Base-by-base conservation (phyloP, 2,113 vertebrate genomes). In the Bubo blakistoni region DNA sequence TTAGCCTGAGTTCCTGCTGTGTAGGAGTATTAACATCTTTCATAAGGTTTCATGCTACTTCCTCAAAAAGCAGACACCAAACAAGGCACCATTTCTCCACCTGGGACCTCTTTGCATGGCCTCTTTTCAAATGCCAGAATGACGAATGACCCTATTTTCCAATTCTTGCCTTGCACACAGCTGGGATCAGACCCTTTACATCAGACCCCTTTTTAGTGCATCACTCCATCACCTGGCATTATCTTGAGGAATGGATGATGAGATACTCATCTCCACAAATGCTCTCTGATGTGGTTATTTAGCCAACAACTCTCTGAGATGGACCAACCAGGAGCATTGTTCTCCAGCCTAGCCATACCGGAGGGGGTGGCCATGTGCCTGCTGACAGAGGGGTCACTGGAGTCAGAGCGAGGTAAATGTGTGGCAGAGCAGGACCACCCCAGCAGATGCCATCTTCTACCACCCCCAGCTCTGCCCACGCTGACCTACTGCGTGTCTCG, bases 271-370 rank as follows among this genome's bases (percentile, higher is more conserved):
- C 51, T 67, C 69, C 63, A 59, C 1, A 1, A 20, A 36, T 0
- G 0, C 15, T 20, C 30, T 34, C 49, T 57, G 74, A 5, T 30
- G 3, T 1, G 4, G 32, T 10, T 73, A 4, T 76, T 62, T 24
- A 78, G 46, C 38, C n/a, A 82, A 13, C 22, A 66, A 5, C 18
- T 71, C 46, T 77, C 49, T 6, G 21, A n/a, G n/a, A 40, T 1
- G 4, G 38, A 51, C 66, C 74, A 82, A 44, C 16, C 18, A 55
- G 36, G 2, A 51, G 11, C 29, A 69, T 3, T 0, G 0, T 16
- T 74, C 38, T 86, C 58, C 57, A 93, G 57, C 32, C 38, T 32
- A 44, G 40, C 14, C 25, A 16, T 42, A 18, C 19, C 7, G 10
- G 18, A 36, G 8, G 3, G 24, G 19, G 8, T 73, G 62, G 26